A percentile compares a stretch with the other conserved stretches of the same genome.
Evolutionary conservation across 2,888 invertebrate genomes (phyloP).

Genomic region (Clunio marinus): DNA sequence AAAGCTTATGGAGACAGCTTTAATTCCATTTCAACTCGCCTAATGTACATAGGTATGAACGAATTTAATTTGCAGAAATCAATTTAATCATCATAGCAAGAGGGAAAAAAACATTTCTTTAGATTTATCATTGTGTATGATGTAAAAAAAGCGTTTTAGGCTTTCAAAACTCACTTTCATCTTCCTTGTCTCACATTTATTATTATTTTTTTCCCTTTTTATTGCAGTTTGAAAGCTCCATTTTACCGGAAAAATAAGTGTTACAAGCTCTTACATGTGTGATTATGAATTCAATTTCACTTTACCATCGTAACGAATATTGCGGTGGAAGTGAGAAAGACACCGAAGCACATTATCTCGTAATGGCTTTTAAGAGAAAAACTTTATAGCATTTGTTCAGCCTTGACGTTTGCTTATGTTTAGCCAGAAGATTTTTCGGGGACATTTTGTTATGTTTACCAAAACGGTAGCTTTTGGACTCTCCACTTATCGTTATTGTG

Average conservation of each 20-base stretch:
- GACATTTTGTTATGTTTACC: not conserved
- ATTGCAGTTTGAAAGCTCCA: slow-evolving; percentile 22
- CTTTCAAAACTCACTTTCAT: not conserved
- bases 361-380: slow-evolving; percentile 2
- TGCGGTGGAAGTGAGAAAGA: not conserved
- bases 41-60: no score
- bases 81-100: no score
- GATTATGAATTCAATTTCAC: slow-evolving; percentile 33
- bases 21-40: no score
- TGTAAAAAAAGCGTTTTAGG: not conserved
- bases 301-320: not conserved
- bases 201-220: slow-evolving; percentile 12
- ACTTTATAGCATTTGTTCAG: slow-evolving; percentile 17
- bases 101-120: no score
- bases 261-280: slow-evolving; percentile 25
- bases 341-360: slow-evolving; percentile 27
- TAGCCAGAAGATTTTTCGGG: not conserved
- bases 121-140: no score
- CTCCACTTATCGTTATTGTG: slow-evolving; percentile 3
- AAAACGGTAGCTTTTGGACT: not conserved
- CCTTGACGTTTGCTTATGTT: no score
- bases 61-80: no score
- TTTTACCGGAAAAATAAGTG: slow-evolving; percentile 14
- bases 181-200: not conserved
- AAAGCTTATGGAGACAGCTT: no score